phyloP scores from a whole-genome alignment of 2,888 invertebrate genomes.

The Saturnia pavonia region DNA sequence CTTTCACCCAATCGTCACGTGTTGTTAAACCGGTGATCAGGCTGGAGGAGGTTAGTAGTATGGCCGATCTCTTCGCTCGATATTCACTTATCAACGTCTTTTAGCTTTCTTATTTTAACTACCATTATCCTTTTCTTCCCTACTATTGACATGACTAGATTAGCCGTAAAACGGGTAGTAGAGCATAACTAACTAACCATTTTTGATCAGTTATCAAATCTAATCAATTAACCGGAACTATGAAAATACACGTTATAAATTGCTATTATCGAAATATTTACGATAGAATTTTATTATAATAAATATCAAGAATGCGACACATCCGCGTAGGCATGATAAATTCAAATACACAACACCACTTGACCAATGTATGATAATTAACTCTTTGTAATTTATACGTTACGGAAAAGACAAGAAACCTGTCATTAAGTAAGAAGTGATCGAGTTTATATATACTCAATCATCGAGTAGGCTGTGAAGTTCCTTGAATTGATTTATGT shows the following conservation, averaged over 20 bases:
- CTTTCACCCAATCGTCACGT: too few relatives aligned
- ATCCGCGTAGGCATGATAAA: constrained; percentile 10
- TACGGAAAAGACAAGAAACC: constrained; percentile 24
- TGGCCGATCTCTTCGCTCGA: too few relatives aligned
- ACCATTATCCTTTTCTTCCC: too few relatives aligned
- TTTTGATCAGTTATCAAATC: background rate
- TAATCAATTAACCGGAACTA: background rate
- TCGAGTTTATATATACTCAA: background rate
- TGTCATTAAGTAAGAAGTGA: constrained; percentile 16
- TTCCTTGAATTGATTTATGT: constrained; percentile 13
- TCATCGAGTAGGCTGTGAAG: constrained; percentile 15
- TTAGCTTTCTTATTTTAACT: background rate
- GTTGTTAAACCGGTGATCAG: too few relatives aligned
- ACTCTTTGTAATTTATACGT: constrained; percentile 20
- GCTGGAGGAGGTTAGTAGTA: too few relatives aligned
- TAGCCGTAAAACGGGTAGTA: background rate
- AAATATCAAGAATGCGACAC: constrained; percentile 5
- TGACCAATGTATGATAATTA: constrained; percentile 16
- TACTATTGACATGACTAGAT: background rate
- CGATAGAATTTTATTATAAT: too few relatives aligned
- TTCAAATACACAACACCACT: constrained; percentile 14
- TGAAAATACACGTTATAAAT: background rate
- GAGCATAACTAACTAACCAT: background rate
- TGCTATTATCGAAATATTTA: background rate
- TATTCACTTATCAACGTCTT: too few relatives aligned